Conservation (phyloP, 2,888 invertebrate species). For the Drosophila vallismaia region DNA sequence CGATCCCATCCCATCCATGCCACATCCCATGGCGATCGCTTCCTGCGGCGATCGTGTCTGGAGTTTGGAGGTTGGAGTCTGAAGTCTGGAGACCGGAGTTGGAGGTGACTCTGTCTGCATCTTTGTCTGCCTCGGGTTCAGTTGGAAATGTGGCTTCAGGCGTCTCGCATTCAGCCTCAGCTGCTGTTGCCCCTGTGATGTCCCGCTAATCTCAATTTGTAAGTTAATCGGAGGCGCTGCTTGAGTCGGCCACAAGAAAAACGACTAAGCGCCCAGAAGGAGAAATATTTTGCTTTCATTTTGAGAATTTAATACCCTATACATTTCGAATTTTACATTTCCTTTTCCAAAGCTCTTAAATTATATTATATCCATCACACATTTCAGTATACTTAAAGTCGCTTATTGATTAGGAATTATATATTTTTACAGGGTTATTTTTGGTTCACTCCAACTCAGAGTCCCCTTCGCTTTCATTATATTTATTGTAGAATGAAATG, state of each 20-base stretch:
- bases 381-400: not conserved
- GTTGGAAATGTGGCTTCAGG: no score
- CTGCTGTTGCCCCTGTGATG: constrained; percentile 65
- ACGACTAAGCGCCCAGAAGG: constrained; percentile 22
- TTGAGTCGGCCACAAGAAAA: constrained; percentile 56
- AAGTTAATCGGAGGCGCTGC: constrained; percentile 79
- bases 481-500: constrained; percentile 68
- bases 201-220: constrained; percentile 83
- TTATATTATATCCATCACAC: not conserved
- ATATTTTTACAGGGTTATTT: constrained; percentile 9
- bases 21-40: constrained; percentile 49
- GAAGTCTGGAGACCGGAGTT: constrained; percentile 21
- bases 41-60: constrained; percentile 60
- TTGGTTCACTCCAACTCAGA: not conserved
- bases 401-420: not conserved
- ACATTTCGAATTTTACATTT: no score
- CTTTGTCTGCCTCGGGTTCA: constrained; percentile 31
- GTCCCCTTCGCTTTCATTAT: constrained; percentile 25
- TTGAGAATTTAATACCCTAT: constrained; percentile 32
- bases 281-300: constrained; percentile 33
- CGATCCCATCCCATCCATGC: constrained; percentile 22
- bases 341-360: not conserved
- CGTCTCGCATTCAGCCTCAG: not conserved
- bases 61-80: constrained; percentile 29
- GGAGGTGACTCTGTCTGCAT: constrained; percentile 30